Conservation (phyloP, 1,140 invertebrate genomes). For the Drosophila nasuta region DNA sequence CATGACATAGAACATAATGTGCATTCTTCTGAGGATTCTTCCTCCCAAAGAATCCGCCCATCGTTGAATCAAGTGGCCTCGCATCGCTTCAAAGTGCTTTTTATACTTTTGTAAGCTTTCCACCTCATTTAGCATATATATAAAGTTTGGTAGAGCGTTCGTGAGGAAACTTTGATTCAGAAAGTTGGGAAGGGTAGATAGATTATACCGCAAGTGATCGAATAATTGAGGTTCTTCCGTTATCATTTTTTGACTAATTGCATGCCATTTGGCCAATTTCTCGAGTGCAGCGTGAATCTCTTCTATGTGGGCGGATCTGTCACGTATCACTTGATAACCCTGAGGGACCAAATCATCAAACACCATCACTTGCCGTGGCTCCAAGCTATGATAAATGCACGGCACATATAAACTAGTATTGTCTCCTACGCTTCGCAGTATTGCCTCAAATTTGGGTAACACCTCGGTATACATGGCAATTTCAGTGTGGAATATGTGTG, state of each 20-base stretch:
- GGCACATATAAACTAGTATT: conserved; percentile 12
- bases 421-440: conserved; percentile 32
- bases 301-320: conserved; percentile 21
- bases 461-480: conserved; percentile 51
- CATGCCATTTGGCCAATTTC: conserved; percentile 57
- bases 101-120: conserved; percentile 41
- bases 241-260: conserved; percentile 44
- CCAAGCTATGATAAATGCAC: conserved; percentile 38
- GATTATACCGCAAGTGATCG: conserved; percentile 13
- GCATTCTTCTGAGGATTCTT: conserved; percentile 1
- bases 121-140: conserved; percentile 39
- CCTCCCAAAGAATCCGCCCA: conserved; percentile 28
- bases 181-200: conserved; percentile 18
- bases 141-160: conserved; percentile 36
- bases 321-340: conserved; percentile 49
- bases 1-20: conserved; percentile 51
- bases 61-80: conserved; percentile 12
- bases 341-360: conserved; percentile 49
- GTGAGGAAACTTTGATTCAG: conserved; percentile 35
- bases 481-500: conserved; percentile 52
- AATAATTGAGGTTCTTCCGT: conserved; percentile 31
- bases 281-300: conserved; percentile 30
- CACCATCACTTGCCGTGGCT: conserved; percentile 43
- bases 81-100: conserved; percentile 21
- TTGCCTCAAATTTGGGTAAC: conserved; percentile 46